These are phyloP conservation scores for Aptenodytes forsteri DNA, from an alignment of 2,113 vertebrate genomes.

Conservation along the genomic window DNA sequence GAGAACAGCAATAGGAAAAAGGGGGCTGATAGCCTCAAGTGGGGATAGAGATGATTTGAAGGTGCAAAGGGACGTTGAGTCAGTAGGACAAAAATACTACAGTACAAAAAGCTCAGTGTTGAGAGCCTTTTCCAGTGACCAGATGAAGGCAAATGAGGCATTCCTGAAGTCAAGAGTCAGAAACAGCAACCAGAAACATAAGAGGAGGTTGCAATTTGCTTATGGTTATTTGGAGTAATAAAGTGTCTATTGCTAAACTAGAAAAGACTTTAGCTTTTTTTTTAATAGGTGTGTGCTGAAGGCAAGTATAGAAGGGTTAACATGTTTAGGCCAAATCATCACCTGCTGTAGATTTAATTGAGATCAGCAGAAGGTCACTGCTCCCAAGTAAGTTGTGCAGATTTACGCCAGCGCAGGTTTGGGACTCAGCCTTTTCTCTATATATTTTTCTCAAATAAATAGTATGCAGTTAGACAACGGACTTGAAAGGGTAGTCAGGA, in stretches of 20 bases:
- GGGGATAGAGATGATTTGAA: neutral
- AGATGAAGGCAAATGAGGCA: neutral
- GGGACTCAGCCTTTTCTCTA: neutral
- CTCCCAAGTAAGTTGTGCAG: neutral
- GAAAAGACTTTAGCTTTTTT: neutral
- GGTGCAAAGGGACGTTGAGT: neutral
- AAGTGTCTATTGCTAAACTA: neutral
- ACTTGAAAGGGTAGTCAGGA: neutral
- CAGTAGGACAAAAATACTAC: neutral
- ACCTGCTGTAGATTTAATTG: neutral
- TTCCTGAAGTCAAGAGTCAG: neutral
- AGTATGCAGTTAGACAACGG: neutral
- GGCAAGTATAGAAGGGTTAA: neutral
- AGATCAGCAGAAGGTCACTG: neutral
- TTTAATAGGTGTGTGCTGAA: neutral
- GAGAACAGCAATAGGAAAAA: neutral
- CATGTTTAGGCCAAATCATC: rapidly evolving
- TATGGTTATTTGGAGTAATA: neutral
- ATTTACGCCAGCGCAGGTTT: neutral
- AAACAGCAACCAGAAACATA: neutral
- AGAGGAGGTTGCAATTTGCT: neutral
- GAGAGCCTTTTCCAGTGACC: neutral
- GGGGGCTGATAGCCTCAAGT: neutral
- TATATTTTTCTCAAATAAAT: neutral
- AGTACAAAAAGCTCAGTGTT: neutral